Base-by-base conservation (phyloP, 1,140 invertebrate species). In the Notospermus geniculatus region DNA sequence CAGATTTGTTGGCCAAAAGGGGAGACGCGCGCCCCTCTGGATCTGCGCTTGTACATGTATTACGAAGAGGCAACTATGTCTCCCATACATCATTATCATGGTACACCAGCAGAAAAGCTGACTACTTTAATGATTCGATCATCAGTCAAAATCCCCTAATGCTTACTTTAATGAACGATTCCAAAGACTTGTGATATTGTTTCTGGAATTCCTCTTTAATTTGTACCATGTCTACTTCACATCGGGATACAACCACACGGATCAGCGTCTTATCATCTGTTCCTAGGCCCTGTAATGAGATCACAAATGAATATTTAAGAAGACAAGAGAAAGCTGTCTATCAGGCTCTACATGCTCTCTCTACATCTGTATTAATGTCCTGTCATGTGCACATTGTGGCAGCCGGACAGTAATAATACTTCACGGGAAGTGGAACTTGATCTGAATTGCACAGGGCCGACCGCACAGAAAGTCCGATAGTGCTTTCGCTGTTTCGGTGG, bases 141-240 rank as follows among this genome's bases (percentile, higher is more conserved):
- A n/a, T n/a, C n/a, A n/a, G n/a, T n/a, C n/a, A n/a, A n/a, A n/a
- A n/a, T n/a, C n/a, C n/a, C n/a, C n/a, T n/a, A n/a, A n/a, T 50
- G 69, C 71, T 66, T 63, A 80, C 78, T 63, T 73, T 70, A 19
- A 80, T 68, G 55, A 79, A 79, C 2, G 64, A 60, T 32, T 74
- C 78, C 57, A 80, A 59, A 9, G 69, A 55, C 56, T 80, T 67
- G 4, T 69, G 67, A 67, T 74, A 81, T 27, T 67, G 61, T 19
- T 67, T 75, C 63, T 84, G 77, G 68, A 83, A 85, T 45, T 79
- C 81, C 27, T 78, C 67, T 65, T 85, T 84, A 53, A 85, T 84
- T 67, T 85, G 82, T 28, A 75, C 79, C 84, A 85, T 82, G 70
- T 85, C 84, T 1, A 84, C 74, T 66, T 85, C 84, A 64, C 77